phyloP scores from a whole-genome alignment of 2,888 invertebrate species.

The Parapristionchus giblindavisi region DNA sequence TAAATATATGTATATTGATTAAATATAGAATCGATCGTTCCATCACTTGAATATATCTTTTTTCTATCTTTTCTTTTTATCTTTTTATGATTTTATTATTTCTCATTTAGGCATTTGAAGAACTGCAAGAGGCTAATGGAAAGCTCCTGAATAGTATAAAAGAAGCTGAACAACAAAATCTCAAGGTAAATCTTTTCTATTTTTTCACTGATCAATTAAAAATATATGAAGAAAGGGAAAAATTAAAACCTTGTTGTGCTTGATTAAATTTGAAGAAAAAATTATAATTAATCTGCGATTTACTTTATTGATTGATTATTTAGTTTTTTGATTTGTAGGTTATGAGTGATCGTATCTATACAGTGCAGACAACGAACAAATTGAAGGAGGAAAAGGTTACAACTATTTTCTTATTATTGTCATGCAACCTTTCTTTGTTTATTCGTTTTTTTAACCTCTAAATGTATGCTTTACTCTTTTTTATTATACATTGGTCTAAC shows the following conservation, averaged over 20 bases:
- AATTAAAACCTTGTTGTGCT: too few relatives aligned
- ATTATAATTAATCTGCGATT: neutral
- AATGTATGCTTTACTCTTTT: neutral
- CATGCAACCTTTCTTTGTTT: neutral
- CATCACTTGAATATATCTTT: too few relatives aligned
- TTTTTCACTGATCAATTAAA: too few relatives aligned
- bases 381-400: constrained; percentile 92
- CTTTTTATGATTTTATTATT: neutral
- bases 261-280: too few relatives aligned
- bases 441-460: neutral
- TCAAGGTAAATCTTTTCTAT: constrained; percentile 16
- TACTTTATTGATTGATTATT: neutral
- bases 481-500: too few relatives aligned
- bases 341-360: constrained; percentile 95
- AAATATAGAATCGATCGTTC: too few relatives aligned
- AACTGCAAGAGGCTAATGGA: constrained; percentile 98
- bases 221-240: too few relatives aligned
- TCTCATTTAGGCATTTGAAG: constrained; percentile 82
- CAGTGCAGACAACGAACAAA: constrained; percentile 91
- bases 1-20: too few relatives aligned
- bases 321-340: constrained; percentile 76
- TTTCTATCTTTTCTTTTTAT: too few relatives aligned
- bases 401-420: neutral
- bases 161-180: constrained; percentile 80
- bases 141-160: constrained; percentile 90